Conservation (phyloP, 2,888 invertebrate species). For the Apodemia hepburni region DNA sequence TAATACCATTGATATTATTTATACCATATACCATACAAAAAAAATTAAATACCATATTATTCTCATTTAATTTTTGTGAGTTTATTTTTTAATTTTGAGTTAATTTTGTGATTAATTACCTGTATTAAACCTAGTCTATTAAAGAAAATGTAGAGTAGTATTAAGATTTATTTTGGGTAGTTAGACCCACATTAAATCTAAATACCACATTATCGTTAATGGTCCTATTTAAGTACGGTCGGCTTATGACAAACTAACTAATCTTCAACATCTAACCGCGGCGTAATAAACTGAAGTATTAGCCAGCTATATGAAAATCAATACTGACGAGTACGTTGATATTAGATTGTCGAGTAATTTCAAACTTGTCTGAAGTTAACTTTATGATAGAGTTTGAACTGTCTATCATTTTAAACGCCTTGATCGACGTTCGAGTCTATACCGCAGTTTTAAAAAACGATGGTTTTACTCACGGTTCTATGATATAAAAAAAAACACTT, state of each 20-base stretch:
- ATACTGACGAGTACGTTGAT: not conserved
- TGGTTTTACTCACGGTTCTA: too few relatives aligned
- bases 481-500: too few relatives aligned
- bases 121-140: not conserved
- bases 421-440: too few relatives aligned
- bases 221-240: not conserved
- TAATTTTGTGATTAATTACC: slow-evolving; percentile 30
- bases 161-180: too few relatives aligned
- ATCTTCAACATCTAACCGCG: slow-evolving; percentile 1
- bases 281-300: not conserved
- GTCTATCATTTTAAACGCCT: not conserved
- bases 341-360: not conserved
- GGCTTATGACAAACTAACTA: not conserved
- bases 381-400: not conserved
- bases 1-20: too few relatives aligned
- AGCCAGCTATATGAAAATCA: not conserved
- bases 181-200: not conserved
- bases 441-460: too few relatives aligned
- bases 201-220: slow-evolving; percentile 4
- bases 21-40: too few relatives aligned
- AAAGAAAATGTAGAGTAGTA: too few relatives aligned
- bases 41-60: too few relatives aligned
- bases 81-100: too few relatives aligned
- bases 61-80: too few relatives aligned
- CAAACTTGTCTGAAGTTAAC: not conserved